phyloP scores from a whole-genome alignment of 2,797 vertebrate genomes.

The Phoxinus dragarum region DNA sequence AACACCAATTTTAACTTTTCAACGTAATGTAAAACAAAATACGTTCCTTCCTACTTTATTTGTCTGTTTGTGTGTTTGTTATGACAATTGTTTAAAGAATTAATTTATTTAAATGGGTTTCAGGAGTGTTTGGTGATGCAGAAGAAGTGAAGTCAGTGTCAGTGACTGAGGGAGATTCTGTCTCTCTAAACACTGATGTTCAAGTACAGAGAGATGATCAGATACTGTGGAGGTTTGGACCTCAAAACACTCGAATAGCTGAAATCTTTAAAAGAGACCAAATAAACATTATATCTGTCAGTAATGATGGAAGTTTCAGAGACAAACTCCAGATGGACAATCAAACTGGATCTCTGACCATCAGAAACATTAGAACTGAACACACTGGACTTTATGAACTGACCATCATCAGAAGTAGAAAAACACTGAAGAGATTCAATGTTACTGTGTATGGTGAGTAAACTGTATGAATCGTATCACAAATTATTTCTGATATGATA shows the following conservation, averaged over 20 bases:
- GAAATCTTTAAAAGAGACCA: background rate
- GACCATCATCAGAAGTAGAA: rapidly evolving
- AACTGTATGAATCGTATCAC: background rate
- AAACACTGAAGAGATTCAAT: background rate
- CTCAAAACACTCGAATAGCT: background rate
- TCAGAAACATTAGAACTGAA: conserved; percentile 9
- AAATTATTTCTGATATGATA: background rate
- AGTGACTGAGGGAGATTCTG: background rate
- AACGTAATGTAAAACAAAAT: background rate
- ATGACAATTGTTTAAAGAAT: too few relatives aligned
- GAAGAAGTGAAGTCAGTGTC: background rate
- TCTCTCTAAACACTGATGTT: background rate
- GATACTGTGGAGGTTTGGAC: background rate
- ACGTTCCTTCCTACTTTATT: background rate
- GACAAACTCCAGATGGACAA: background rate
- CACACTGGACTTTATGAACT: background rate
- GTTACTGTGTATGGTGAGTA: background rate
- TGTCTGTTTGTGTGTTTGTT: background rate
- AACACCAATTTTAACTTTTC: rapidly evolving
- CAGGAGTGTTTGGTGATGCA: background rate
- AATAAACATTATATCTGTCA: background rate
- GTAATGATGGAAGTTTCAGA: background rate
- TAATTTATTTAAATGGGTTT: background rate
- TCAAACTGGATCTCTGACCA: conserved; percentile 6
- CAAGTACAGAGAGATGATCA: rapidly evolving